These are phyloP conservation scores for Diadegma fenestrale DNA, from an alignment of 2,888 invertebrate genomes.

Conservation along the genomic window DNA sequence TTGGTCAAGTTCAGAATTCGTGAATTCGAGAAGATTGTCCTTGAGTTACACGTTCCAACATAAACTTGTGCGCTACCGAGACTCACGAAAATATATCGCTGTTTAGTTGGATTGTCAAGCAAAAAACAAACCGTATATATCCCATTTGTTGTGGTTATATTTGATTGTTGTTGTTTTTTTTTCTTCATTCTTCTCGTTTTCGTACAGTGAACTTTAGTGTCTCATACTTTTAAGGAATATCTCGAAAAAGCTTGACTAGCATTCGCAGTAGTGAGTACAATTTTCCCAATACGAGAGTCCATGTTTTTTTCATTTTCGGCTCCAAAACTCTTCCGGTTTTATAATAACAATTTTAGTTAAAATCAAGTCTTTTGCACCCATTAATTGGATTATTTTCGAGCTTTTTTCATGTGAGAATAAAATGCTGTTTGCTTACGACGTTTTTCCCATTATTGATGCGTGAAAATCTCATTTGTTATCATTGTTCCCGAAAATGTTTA, in stretches of 20 bases:
- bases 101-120: slow-evolving; percentile 31
- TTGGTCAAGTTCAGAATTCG: background rate
- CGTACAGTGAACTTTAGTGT: slow-evolving; percentile 40
- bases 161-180: slow-evolving; percentile 44
- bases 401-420: background rate
- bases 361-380: background rate
- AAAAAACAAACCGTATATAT: slow-evolving; percentile 35
- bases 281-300: slow-evolving; percentile 14
- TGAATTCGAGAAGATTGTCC: slow-evolving; percentile 22
- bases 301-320: background rate
- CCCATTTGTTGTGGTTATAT: slow-evolving; percentile 59
- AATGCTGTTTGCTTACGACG: background rate
- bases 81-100: slow-evolving; percentile 9
- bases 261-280: slow-evolving; percentile 51
- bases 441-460: background rate
- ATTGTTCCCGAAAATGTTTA: background rate
- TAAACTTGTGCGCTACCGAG: slow-evolving; percentile 42
- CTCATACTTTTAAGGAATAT: slow-evolving; percentile 23
- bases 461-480: background rate
- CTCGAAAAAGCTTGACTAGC: slow-evolving; percentile 44
- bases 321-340: background rate
- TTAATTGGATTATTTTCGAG: background rate
- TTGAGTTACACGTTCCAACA: slow-evolving; percentile 9
- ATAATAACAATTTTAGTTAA: background rate
- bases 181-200: slow-evolving; percentile 14